Conservation (phyloP, 23 tunicate species). For the Aplidium turbinatum region DNA sequence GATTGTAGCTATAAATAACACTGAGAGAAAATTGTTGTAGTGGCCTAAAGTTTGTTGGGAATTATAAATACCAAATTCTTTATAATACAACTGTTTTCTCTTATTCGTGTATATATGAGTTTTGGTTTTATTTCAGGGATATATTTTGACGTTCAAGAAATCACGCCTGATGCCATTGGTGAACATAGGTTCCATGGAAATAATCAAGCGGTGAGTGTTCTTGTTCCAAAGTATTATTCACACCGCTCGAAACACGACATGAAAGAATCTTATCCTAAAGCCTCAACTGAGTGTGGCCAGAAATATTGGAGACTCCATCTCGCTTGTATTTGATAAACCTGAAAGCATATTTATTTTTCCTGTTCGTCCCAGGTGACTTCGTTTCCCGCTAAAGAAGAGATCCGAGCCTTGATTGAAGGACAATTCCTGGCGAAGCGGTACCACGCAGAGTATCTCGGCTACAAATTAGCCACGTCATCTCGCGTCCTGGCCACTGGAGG, state of each 20-base stretch:
- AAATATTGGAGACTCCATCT: background rate
- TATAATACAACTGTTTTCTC: no score
- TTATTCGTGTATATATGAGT: no score
- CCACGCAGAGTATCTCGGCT: constrained; percentile 81
- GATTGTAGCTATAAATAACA: no score
- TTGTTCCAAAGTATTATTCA: background rate
- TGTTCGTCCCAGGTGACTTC: constrained; percentile 40
- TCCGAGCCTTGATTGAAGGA: constrained; percentile 75
- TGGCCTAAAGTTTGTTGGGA: no score
- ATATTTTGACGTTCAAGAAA: constrained; percentile 85
- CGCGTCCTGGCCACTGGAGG: constrained; percentile 92
- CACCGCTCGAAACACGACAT: no score
- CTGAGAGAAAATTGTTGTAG: no score
- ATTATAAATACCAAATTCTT: no score
- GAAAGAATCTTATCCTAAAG: background rate
- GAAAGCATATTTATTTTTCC: no score
- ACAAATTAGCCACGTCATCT: constrained; percentile 40
- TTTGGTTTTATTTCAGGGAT: constrained; percentile 61
- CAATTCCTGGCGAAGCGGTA: constrained; percentile 86
- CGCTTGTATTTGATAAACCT: background rate
- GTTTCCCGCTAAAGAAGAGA: constrained; percentile 50
- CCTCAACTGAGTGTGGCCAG: background rate
- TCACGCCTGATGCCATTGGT: constrained; percentile 71
- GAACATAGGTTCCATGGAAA: constrained; percentile 50
- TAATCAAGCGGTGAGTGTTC: constrained; percentile 33